Evolutionary conservation across 2,888 invertebrate species (phyloP).

Genomic region (Limenitis camilla): DNA sequence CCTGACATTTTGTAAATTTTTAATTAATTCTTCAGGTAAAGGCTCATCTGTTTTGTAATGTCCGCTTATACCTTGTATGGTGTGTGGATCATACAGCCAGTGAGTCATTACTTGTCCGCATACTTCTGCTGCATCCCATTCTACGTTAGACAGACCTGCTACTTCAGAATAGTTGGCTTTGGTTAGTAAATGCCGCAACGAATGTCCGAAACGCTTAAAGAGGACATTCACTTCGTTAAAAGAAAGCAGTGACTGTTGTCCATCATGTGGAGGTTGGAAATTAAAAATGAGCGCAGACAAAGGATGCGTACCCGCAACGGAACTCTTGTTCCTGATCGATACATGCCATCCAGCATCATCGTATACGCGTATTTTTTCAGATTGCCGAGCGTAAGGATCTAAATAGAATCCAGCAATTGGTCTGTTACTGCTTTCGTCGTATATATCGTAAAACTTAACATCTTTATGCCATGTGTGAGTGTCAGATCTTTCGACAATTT

Average conservation of each 20-base stretch:
- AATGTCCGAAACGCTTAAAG: conserved; percentile 91
- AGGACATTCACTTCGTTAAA: conserved; percentile 84
- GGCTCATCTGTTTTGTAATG: conserved; percentile 84
- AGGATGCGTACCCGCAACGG: conserved; percentile 78
- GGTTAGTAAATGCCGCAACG: conserved; percentile 89
- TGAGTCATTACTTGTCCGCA: conserved; percentile 88
- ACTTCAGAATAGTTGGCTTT: conserved; percentile 87
- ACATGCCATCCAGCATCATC: conserved; percentile 85
- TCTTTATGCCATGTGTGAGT: conserved; percentile 89
- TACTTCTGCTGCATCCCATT: conserved; percentile 94
- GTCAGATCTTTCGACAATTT: conserved; percentile 78
- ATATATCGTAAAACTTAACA: conserved; percentile 87
- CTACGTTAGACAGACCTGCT: conserved; percentile 88
- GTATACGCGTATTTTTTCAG: conserved; percentile 76
- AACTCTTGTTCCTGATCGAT: conserved; percentile 82
- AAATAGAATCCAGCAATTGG: conserved; percentile 90
- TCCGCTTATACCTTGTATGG: conserved; percentile 77
- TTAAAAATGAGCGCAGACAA: conserved; percentile 89
- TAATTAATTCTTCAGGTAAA: conserved; percentile 78
- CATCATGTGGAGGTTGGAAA: conserved; percentile 78
- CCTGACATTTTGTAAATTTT: conserved; percentile 77
- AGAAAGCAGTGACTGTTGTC: conserved; percentile 80
- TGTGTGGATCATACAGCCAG: conserved; percentile 81
- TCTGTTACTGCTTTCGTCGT: conserved; percentile 76
- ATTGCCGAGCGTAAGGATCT: conserved; percentile 83